A percentile compares a stretch with the other conserved stretches of the same genome.
These are phyloP conservation scores for Smutsia gigantea DNA, from an alignment of 2,797 vertebrate species.

Conservation along the genomic window DNA sequence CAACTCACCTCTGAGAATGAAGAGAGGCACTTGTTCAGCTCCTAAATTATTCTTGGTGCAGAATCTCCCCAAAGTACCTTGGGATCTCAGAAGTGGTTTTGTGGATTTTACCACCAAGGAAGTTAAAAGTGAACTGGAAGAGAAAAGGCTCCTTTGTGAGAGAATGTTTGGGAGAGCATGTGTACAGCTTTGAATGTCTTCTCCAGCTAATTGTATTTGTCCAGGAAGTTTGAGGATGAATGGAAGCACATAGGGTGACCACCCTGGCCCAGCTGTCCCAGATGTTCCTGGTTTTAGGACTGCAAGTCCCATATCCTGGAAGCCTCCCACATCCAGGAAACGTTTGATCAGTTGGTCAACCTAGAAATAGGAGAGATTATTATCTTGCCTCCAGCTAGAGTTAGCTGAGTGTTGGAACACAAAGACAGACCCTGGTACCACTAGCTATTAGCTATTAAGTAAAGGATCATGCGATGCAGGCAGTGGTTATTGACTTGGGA, in stretches of 20 bases:
- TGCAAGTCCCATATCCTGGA: accelerated
- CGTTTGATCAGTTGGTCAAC: not conserved
- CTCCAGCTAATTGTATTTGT: not conserved
- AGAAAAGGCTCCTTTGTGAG: not conserved
- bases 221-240: not conserved
- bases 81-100: not conserved
- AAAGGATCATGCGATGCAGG: not conserved
- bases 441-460: not conserved
- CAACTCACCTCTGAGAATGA: not conserved
- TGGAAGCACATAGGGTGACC: not conserved
- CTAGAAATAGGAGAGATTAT: not conserved
- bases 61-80: not conserved
- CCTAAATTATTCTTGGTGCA: not conserved
- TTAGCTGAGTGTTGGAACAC: not conserved
- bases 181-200: not conserved
- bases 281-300: not conserved
- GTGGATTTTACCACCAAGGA: not conserved
- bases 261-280: accelerated
- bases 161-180: not conserved
- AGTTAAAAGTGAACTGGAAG: not conserved
- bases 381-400: not conserved
- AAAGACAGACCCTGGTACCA: not conserved
- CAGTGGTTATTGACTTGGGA: not conserved
- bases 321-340: not conserved
- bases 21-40: not conserved